Base-by-base conservation (phyloP, 2,113 vertebrate genomes). In the Pycnonotus jocosus region DNA sequence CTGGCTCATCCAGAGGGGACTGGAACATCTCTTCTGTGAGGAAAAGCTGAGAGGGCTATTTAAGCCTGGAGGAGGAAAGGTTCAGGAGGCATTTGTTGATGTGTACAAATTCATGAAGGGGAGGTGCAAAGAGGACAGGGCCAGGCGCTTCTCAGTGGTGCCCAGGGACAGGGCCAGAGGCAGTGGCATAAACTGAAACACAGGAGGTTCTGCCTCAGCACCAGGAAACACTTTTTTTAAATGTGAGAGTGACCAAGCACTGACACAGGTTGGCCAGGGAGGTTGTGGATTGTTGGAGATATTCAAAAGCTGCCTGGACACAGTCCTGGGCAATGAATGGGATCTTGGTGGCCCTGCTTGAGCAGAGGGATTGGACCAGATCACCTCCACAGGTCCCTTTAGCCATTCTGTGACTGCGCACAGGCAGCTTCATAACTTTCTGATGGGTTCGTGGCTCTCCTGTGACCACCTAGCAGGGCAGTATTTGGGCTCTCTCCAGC, bases 301-400 rank as follows among this genome's bases (percentile, higher is more conserved):
- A 15, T 0, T 56, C 19, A 60, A 2, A 86, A 65, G 15, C 11
- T 2, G 5, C 5, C 33, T 11, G n/a, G 28, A 14, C 17, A 11
- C 3, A 7, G 11, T 61, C 40, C 33, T 82, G 37, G 42, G 15
- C 30, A 42, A 0, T 37, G 9, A 15, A 7, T 6, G 8, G 3
- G 25, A 30, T 25, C 3, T 28, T 38, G 18, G 27, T 71, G 19
- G 23, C 15, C 30, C 14, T 78, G 40, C 40, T n/a, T 64, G 31
- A 58, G 21, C 33, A n/a, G 50, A 27, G 18, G 2, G 6, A 2
- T 22, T 53, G 35, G 44, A 69, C 14, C 9, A 58, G 22, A 4
- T 70, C 25, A 45, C 3, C 5, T 76, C 15, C 61, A 56, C 25
- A 38, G 42, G 12, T 57, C 5, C 22, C 42, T 51, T 38, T 23